phyloP scores from a whole-genome alignment of 2,113 vertebrate species.

The Panurus biarmicus region DNA sequence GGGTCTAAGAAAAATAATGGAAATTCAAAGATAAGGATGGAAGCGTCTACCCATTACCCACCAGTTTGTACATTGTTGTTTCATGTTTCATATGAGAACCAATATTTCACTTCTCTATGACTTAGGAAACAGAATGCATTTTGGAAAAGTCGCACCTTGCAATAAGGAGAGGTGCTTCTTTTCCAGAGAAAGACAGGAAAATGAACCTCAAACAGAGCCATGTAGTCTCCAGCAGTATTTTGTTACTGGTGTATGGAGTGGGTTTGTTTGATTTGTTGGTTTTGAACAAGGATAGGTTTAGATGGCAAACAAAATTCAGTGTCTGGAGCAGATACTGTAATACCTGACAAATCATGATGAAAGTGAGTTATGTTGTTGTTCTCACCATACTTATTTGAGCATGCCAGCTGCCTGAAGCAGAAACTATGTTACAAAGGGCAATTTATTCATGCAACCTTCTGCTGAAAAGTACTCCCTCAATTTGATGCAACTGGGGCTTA shows the following conservation, averaged over 20 bases:
- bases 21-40: background rate
- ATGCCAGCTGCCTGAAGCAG: background rate
- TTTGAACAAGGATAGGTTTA: background rate
- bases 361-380: background rate
- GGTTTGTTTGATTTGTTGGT: background rate
- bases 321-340: background rate
- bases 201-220: background rate
- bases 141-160: background rate
- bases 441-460: background rate
- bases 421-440: background rate
- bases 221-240: background rate
- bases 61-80: background rate
- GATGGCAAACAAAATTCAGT: background rate
- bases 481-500: background rate
- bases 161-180: background rate
- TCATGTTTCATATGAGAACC: background rate
- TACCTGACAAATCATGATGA: background rate
- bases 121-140: background rate
- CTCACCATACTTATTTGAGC: background rate
- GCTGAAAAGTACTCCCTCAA: background rate
- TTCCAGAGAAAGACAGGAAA: background rate
- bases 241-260: background rate
- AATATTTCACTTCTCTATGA: background rate
- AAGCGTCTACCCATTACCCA: background rate
- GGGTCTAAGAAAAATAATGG: constrained; percentile 3